Evolutionary conservation across 2,797 vertebrate genomes (phyloP).

Genomic region (Labroides dimidiatus): DNA sequence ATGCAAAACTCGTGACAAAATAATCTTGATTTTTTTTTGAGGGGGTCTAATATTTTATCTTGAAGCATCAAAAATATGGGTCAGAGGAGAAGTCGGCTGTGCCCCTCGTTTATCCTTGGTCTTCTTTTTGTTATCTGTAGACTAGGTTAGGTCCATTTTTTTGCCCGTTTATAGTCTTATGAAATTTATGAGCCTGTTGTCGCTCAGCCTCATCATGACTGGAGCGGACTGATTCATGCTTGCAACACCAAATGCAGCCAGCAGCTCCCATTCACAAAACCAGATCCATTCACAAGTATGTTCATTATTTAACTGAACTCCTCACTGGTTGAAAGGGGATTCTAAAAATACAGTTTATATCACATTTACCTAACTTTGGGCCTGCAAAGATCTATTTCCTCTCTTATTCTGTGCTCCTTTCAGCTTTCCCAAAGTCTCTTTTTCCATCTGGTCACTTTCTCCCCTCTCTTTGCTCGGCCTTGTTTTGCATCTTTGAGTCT

Average conservation of each 20-base stretch:
- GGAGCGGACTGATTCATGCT: slow-evolving; percentile 66
- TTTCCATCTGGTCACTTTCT: slow-evolving; percentile 40
- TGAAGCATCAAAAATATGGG: slow-evolving; percentile 18
- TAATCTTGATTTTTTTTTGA: not conserved
- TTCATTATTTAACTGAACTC: not conserved
- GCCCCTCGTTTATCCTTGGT: slow-evolving; percentile 20
- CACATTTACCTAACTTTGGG: too few relatives aligned
- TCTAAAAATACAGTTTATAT: too few relatives aligned
- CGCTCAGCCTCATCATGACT: slow-evolving; percentile 53
- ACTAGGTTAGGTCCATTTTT: slow-evolving; percentile 31
- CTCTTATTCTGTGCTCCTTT: slow-evolving; percentile 28
- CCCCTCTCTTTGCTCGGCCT: slow-evolving; percentile 52
- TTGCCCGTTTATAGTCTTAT: slow-evolving; percentile 22
- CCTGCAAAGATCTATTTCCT: slow-evolving; percentile 9
- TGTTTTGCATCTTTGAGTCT: slow-evolving; percentile 74
- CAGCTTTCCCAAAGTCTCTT: slow-evolving; percentile 35
- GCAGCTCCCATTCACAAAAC: slow-evolving; percentile 72
- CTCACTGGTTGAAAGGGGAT: not conserved
- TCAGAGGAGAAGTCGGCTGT: slow-evolving; percentile 28
- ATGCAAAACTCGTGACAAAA: not conserved
- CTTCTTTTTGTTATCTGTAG: slow-evolving; percentile 13
- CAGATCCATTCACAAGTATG: slow-evolving; percentile 62
- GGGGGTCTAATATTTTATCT: not conserved
- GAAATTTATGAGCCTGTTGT: slow-evolving; percentile 42
- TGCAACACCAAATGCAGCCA: slow-evolving; percentile 52